Evolutionary conservation across 2,888 invertebrate genomes (phyloP).

Genomic region (Brenthis daphne): DNA sequence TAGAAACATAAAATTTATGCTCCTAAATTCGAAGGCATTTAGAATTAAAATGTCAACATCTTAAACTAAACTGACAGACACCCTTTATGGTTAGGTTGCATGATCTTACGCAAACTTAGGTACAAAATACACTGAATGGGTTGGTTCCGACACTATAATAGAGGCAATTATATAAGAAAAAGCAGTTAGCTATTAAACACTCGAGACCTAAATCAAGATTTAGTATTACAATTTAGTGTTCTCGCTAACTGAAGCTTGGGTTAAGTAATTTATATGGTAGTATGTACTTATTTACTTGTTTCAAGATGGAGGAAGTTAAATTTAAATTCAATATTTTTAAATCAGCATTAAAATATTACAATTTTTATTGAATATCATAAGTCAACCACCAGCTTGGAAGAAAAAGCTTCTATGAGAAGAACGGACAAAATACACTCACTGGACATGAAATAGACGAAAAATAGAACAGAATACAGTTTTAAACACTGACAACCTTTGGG

Average conservation of each 20-base stretch:
- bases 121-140: conserved; percentile 22
- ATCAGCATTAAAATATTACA: too few relatives aligned
- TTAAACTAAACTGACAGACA: conserved; percentile 34
- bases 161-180: conserved; percentile 22
- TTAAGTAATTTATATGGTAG: conserved; percentile 3
- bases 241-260: background rate
- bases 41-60: conserved; percentile 42
- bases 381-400: too few relatives aligned
- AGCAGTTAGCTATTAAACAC: conserved; percentile 14
- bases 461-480: too few relatives aligned
- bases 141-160: conserved; percentile 19
- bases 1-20: conserved; percentile 7
- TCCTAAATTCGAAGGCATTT: conserved; percentile 33
- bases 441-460: too few relatives aligned
- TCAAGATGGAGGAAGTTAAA: background rate
- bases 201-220: conserved; percentile 21
- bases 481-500: too few relatives aligned
- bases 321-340: too few relatives aligned
- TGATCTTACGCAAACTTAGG: conserved; percentile 29
- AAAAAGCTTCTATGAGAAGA: too few relatives aligned
- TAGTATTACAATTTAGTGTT: conserved; percentile 3
- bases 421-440: too few relatives aligned
- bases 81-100: conserved; percentile 34
- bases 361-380: too few relatives aligned
- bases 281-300: background rate